Conservation (phyloP, 2,113 vertebrate species). For the Phoxinus phoxinus region DNA sequence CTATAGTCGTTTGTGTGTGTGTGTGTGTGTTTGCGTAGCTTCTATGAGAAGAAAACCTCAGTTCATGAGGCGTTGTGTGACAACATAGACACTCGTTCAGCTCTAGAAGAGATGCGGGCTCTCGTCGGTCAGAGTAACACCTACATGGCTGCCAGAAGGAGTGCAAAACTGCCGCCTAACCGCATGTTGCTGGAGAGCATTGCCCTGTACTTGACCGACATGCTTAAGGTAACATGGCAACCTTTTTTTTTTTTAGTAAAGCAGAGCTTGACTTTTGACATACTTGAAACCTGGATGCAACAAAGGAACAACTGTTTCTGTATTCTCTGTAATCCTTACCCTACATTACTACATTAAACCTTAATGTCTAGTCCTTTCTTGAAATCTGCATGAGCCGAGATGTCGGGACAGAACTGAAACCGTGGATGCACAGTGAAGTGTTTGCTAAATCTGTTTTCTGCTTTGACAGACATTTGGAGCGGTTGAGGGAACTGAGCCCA, state of each 20-base stretch:
- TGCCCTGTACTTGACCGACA: conserved; percentile 85
- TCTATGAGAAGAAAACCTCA: conserved; percentile 82
- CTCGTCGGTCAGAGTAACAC: conserved; percentile 90
- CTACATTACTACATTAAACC: background rate
- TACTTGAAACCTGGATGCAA: background rate
- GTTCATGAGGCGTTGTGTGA: conserved; percentile 91
- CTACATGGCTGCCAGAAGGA: conserved; percentile 88
- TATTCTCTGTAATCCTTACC: background rate
- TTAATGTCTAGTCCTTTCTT: background rate
- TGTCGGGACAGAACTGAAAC: background rate
- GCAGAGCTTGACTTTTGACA: background rate
- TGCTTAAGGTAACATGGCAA: conserved; percentile 83
- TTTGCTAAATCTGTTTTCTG: conserved; percentile 26
- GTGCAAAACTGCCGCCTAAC: conserved; percentile 80
- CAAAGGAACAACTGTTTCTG: background rate
- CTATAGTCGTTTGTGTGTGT: conserved; percentile 15
- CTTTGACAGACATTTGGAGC: conserved; percentile 87
- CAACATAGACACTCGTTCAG: conserved; percentile 90
- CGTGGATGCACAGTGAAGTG: background rate
- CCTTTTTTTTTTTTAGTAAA: too few relatives aligned
- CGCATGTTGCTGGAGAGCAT: conserved; percentile 83
- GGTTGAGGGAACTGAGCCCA: conserved; percentile 82
- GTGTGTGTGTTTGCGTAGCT: conserved; percentile 73
- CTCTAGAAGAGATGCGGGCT: conserved; percentile 89
- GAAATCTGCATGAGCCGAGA: background rate